Conservation (phyloP, 2,113 vertebrate species). For the Laterallus jamaicensis region DNA sequence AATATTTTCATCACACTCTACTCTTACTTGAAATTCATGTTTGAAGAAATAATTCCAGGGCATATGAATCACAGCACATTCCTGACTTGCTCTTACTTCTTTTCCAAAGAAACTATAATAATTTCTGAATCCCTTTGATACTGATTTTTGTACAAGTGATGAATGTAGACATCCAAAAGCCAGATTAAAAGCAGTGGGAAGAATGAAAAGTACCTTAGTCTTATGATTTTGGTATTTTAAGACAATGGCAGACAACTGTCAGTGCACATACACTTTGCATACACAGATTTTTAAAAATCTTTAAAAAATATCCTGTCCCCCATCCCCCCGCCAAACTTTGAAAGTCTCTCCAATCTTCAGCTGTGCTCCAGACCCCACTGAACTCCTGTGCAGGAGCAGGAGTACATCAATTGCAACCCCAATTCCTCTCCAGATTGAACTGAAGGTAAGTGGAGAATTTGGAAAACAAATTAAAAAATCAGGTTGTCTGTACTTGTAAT, state of each 20-base stretch:
- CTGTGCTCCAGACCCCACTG: background rate
- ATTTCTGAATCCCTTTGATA: background rate
- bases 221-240: background rate
- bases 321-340: background rate
- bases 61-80: background rate
- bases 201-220: background rate
- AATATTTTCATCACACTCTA: background rate
- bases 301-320: too few relatives aligned
- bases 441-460: background rate
- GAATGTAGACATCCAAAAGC: background rate
- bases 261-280: background rate
- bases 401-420: background rate
- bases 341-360: background rate
- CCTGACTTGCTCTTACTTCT: background rate
- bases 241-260: background rate
- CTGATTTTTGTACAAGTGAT: background rate
- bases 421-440: background rate
- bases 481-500: background rate
- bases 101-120: background rate
- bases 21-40: background rate
- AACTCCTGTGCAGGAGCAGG: background rate
- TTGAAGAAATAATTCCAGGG: background rate
- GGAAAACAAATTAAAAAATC: background rate
- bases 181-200: background rate
- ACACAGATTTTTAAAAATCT: background rate